Base-by-base conservation (phyloP, 2,888 invertebrate genomes). In the Trisateles emortualis region DNA sequence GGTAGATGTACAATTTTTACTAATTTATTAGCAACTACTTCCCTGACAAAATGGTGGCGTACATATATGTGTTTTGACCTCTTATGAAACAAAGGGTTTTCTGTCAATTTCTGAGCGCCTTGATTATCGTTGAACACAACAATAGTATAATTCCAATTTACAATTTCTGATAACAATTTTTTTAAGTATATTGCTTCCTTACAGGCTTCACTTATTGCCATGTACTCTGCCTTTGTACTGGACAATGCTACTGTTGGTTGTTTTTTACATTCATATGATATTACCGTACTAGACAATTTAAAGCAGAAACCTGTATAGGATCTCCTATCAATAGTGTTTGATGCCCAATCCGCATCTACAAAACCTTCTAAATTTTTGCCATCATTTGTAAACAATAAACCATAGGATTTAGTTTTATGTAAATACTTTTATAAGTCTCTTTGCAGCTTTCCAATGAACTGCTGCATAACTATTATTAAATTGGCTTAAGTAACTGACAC, bases 101-200 rank as follows among this genome's bases (percentile, higher is more conserved):
- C 30, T 19, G 42, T 17, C 11, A 42, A 32, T 19, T 42, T 42
- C 11, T 32, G 17, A 17, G 42, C 42, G 1, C 42, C 16, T 3
- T 51, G 44, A 13, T 40, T 51, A 17, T 51, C 51, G 38, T 26
- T 51, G 9, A 40, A 51, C 9, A 51, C n/a, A n/a, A 9, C 1
- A 4, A 44, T 16, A 1, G 33, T 24, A 13, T 33, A 16, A 1
- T 44, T 32, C 2, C 8, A 33, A 9, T 19, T 6, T 19, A 6
- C 9, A 29, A 29, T 29, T 10, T 29, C 29, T 10, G 2, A 8
- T 8, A 29, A 29, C 29, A 29, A 29, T 9, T 29, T 29, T 29
- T 10, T 29, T 29, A 29, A 29, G 10, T 9, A 29, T 24, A 29
- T 10, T 10, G 29, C 29, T n/a, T 29, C 29, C 10, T 29, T 9